A percentile compares a stretch with the other conserved stretches of the same genome.
phyloP scores from a whole-genome alignment of 2,888 invertebrate genomes.

The Oxycera nigricornis region DNA sequence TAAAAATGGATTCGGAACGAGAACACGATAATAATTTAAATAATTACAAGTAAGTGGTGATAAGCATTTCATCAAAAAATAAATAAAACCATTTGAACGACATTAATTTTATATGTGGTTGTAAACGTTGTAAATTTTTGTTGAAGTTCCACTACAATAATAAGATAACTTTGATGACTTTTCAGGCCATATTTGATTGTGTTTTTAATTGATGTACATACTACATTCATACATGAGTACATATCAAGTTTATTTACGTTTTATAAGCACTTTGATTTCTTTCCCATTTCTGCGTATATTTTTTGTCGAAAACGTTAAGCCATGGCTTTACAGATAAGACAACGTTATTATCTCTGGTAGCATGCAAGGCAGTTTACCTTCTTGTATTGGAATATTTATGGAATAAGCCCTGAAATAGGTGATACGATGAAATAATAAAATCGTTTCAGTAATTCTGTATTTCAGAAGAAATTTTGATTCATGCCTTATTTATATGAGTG shows the following conservation, averaged over 20 bases:
- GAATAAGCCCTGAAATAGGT: slow-evolving; percentile 4
- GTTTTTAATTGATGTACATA: not conserved
- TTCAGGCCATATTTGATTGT: not conserved
- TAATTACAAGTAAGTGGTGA: slow-evolving; percentile 46
- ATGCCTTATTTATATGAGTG: too few species aligned
- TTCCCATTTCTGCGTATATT: not conserved
- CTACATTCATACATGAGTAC: not conserved
- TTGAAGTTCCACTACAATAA: not conserved
- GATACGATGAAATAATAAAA: too few species aligned
- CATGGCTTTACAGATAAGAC: slow-evolving; percentile 31
- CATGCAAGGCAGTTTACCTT: not conserved
- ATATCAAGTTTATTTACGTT: not conserved
- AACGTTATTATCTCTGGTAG: slow-evolving; percentile 16
- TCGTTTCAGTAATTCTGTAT: too few species aligned
- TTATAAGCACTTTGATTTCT: slow-evolving; percentile 18
- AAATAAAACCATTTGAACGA: not conserved
- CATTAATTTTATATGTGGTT: not conserved
- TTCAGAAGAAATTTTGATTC: too few species aligned
- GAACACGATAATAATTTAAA: slow-evolving; percentile 46
- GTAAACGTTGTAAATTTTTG: slow-evolving; percentile 31
- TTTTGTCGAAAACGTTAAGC: not conserved
- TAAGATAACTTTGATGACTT: slow-evolving; percentile 13
- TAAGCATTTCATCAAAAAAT: slow-evolving; percentile 8
- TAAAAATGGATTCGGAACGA: slow-evolving; percentile 46
- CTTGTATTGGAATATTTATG: not conserved